phyloP scores from a whole-genome alignment of 1,140 invertebrate genomes.

The Neodiprion virginianus region DNA sequence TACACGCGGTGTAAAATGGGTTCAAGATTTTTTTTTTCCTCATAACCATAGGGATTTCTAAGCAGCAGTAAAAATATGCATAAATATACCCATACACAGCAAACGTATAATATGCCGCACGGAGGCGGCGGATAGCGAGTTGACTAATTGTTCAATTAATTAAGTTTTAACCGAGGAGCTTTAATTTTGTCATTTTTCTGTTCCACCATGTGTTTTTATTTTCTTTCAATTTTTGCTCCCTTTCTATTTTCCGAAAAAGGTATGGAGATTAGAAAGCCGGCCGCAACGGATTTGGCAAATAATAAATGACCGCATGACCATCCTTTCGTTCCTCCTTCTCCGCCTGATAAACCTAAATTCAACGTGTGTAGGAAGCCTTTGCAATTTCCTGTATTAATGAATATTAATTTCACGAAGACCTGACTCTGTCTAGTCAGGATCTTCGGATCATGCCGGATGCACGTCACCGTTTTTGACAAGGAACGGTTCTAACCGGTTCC shows the following conservation, averaged over 20 bases:
- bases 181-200: no score
- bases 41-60: no score
- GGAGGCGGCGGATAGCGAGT: not conserved
- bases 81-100: not conserved
- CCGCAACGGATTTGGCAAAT: not conserved
- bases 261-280: not conserved
- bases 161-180: not conserved
- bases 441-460: not conserved
- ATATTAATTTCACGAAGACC: not conserved
- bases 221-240: not conserved
- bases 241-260: not conserved
- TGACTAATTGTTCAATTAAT: not conserved
- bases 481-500: not conserved
- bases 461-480: not conserved
- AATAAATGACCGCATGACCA: not conserved
- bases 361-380: not conserved
- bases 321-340: no score
- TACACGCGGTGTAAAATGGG: no score
- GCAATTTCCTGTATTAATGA: conserved; percentile 7
- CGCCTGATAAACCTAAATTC: no score
- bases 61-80: no score
- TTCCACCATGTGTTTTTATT: no score
- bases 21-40: no score
- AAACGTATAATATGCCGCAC: not conserved
- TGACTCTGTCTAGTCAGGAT: not conserved